Conservation (phyloP, 2,797 vertebrate genomes). For the Artibeus jamaicensis region DNA sequence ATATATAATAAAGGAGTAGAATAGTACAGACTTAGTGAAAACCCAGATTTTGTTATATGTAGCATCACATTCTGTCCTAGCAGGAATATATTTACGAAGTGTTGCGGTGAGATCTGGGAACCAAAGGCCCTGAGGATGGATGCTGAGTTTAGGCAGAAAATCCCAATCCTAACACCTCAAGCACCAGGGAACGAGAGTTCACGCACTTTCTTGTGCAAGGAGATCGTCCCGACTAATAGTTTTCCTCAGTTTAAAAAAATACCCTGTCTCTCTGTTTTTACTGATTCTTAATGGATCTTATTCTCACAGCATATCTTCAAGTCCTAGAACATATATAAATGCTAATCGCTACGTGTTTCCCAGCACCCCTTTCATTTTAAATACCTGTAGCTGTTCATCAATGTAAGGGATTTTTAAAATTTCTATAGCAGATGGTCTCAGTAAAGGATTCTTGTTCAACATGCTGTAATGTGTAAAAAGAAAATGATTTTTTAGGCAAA, state of each 20-base stretch:
- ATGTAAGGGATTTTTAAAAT: conserved; percentile 83
- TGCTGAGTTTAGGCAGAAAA: neutral
- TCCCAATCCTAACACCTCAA: neutral
- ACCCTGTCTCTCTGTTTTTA: neutral
- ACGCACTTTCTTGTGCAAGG: neutral
- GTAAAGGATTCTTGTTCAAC: conserved; percentile 83
- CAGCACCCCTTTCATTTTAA: neutral
- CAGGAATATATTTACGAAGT: neutral
- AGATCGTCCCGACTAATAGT: neutral
- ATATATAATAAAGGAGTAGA: neutral
- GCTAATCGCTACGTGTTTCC: neutral
- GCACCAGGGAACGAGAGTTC: neutral
- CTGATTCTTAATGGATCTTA: neutral
- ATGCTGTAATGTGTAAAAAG: conserved; percentile 81
- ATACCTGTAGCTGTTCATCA: conserved; percentile 82
- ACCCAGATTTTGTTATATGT: neutral
- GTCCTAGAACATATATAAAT: neutral
- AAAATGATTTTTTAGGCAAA: conserved; percentile 24
- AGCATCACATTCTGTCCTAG: neutral
- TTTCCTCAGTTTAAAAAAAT: neutral
- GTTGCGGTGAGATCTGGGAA: neutral
- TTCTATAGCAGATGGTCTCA: conserved; percentile 83
- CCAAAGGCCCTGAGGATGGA: neutral
- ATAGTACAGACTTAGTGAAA: neutral
- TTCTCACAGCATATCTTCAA: neutral